Percentiles rank a stretch among this genome's conserved stretches.
Conservation (phyloP, 2,888 invertebrate genomes). For the Lacanobia oleracea region DNA sequence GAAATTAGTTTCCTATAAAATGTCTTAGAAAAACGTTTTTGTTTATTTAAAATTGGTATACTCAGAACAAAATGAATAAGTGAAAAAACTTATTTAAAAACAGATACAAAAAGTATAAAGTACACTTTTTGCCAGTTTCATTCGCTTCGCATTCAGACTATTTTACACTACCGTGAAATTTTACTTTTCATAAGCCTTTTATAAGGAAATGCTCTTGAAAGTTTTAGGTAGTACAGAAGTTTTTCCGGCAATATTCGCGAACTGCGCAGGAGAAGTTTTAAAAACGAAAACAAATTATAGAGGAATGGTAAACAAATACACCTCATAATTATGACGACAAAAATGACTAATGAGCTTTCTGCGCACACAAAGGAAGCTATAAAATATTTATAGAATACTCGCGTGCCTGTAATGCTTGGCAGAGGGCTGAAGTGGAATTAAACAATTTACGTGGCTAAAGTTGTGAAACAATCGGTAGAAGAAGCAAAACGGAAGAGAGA, state of each 20-base stretch:
- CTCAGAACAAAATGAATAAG: slow-evolving; percentile 7
- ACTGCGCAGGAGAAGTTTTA: not conserved
- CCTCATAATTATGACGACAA: slow-evolving; percentile 63
- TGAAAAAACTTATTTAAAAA: slow-evolving; percentile 17
- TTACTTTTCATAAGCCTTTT: slow-evolving; percentile 42
- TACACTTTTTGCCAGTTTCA: slow-evolving; percentile 29
- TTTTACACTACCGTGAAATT: slow-evolving; percentile 46
- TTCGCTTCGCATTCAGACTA: slow-evolving; percentile 41
- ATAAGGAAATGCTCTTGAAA: slow-evolving; percentile 51
- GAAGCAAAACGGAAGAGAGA: not conserved
- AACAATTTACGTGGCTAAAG: slow-evolving; percentile 47
- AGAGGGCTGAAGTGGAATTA: slow-evolving; percentile 46
- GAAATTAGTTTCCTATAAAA: slow-evolving; percentile 43
- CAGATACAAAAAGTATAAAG: slow-evolving; percentile 27
- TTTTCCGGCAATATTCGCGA: slow-evolving; percentile 19
- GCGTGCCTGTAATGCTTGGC: slow-evolving; percentile 62
- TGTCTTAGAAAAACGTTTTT: not conserved
- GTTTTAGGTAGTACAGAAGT: slow-evolving; percentile 38
- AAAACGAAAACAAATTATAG: slow-evolving; percentile 19
- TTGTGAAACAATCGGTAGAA: slow-evolving; percentile 19
- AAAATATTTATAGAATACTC: slow-evolving; percentile 71
- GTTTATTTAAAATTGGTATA: not conserved
- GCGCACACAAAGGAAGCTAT: slow-evolving; percentile 68
- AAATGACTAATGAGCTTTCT: slow-evolving; percentile 71
- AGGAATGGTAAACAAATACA: slow-evolving; percentile 33